Evolutionary conservation across 2,113 vertebrate species (phyloP), one percentile per base, ranked within the genome.

Genomic region (Corythoichthys haematopterus): DNA sequence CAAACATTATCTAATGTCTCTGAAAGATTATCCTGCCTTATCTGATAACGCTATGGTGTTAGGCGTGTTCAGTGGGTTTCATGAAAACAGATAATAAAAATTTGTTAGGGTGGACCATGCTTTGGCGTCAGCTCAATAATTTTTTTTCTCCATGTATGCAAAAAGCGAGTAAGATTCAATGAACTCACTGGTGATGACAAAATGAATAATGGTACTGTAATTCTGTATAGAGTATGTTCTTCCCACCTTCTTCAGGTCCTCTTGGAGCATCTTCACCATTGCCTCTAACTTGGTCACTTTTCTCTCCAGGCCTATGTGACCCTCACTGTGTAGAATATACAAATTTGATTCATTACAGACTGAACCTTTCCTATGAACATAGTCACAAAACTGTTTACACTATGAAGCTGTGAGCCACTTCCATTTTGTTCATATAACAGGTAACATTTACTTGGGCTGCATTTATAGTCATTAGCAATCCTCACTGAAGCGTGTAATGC

Each of bases 261-360:
- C 96, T 70, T 96, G 96, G 62, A 99, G 91, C 93, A 98, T 93
- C 91, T 97, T 98, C 83, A 99, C 93, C 92, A 98, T 93, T 48
- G 94, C 90, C 85, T 99, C 97, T 77, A 99, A 88, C 62, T 98
- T 96, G 72, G 94, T 95, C 82, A 99, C 95, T 86, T 99, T 99
- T 72, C 94, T 94, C 85, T 96, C 93, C 15, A 98, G 93, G 55
- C 94, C 93, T 74, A 94, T 93, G 80, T 94, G 94, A 68, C 94
- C 94, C 70, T 97, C 96, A 84, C 96, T 98, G 88, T 83, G 71
- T 14, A 57, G 10, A 47, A 2, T 36, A 36, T 2, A 36, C 8
- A 53, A 33, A 1, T n/a, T 46, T 10, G 46, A 6, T 16, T 16
- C 14, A 35, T 16, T 60, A 2, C 15, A 40, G 40, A 43, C 6